phyloP scores from a whole-genome alignment of 2,113 vertebrate genomes.

The Xiphophorus maculatus region DNA sequence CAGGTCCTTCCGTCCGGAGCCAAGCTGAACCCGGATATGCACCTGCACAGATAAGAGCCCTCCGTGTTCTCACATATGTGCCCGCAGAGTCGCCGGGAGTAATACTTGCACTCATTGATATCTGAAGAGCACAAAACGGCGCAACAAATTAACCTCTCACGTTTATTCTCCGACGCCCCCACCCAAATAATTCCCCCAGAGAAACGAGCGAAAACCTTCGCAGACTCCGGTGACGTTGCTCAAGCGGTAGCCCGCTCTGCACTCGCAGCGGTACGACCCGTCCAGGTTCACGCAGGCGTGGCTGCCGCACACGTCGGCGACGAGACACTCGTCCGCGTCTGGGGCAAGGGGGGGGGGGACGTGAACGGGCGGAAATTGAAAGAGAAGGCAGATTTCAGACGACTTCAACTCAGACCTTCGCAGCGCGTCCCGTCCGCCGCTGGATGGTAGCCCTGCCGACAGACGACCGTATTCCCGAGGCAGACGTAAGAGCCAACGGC shows the following conservation, averaged over 20 bases:
- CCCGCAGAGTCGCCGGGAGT: slow-evolving; percentile 86
- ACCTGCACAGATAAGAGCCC: slow-evolving; percentile 82
- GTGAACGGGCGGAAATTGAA: background rate
- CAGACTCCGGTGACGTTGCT: background rate
- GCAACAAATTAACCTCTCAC: background rate
- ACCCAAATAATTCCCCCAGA: too few relatives aligned
- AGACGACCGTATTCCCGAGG: background rate
- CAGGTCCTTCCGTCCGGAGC: slow-evolving; percentile 85
- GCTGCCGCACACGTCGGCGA: slow-evolving; percentile 81
- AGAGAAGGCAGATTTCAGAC: too few relatives aligned
- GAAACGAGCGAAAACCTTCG: background rate
- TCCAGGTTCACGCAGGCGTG: slow-evolving; percentile 87
- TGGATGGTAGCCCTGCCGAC: background rate
- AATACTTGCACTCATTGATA: slow-evolving; percentile 89
- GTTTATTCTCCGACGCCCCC: too few relatives aligned
- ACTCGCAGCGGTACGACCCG: slow-evolving; percentile 90
- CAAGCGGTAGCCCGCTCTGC: slow-evolving; percentile 82
- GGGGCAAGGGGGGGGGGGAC: too few relatives aligned
- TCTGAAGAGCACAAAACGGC: slow-evolving; percentile 71
- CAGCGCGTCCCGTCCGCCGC: background rate
- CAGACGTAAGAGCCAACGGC: slow-evolving; percentile 79
- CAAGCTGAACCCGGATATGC: slow-evolving; percentile 87
- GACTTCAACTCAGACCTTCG: background rate
- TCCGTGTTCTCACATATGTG: slow-evolving; percentile 92
- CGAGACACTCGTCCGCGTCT: slow-evolving; percentile 90